Evolutionary conservation across 2,888 invertebrate genomes (phyloP).

Genomic region (Scaptomyza cyrtandrae): DNA sequence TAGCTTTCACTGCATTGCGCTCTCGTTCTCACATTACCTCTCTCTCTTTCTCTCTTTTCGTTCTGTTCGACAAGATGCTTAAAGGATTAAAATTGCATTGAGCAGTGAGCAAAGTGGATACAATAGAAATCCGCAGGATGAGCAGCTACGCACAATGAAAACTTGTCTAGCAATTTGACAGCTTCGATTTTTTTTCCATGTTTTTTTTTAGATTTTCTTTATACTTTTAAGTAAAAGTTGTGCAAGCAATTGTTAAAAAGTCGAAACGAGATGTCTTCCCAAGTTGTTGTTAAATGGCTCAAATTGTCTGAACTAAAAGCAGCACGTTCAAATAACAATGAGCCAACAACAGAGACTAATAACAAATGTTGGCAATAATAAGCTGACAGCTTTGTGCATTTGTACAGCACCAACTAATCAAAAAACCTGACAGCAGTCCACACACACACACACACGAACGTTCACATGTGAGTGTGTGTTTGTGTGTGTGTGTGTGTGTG

Average conservation of each 20-base stretch:
- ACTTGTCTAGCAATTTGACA: constrained; percentile 27
- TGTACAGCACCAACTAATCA: constrained; percentile 55
- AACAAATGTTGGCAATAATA: constrained; percentile 37
- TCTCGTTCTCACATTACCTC: background rate
- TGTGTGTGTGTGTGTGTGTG: constrained; percentile 10
- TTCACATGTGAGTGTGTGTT: constrained; percentile 5
- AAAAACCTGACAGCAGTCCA: constrained; percentile 47
- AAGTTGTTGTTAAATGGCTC: constrained; percentile 34
- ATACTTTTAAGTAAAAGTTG: constrained; percentile 21
- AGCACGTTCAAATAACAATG: constrained; percentile 15
- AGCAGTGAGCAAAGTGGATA: constrained; percentile 23
- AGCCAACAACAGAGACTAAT: constrained; percentile 11
- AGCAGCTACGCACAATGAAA: constrained; percentile 41
- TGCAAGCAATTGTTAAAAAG: constrained; percentile 15
- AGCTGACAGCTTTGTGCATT: constrained; percentile 37
- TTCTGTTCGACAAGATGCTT: constrained; percentile 62
- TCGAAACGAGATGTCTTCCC: constrained; percentile 11
- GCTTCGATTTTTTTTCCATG: background rate
- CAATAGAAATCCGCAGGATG: constrained; percentile 33
- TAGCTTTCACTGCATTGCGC: background rate
- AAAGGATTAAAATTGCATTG: constrained; percentile 72
- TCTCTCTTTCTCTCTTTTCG: background rate
- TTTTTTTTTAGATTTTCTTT: background rate
- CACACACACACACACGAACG: constrained; percentile 14
- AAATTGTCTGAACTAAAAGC: constrained; percentile 29